These are phyloP conservation scores for sheep (Ovis aries) DNA, from an alignment of 2,113 vertebrate genomes.

Conservation along the genomic window ARS-UI_Ramb_v3.0 NC_056069.1:663001-663500, in stretches of 20 bases:
- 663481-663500: too few relatives aligned
- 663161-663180: neutral
- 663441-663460: too few relatives aligned
- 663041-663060: neutral
- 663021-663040: neutral
- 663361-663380: too few relatives aligned
- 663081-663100: neutral
- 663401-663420: too few relatives aligned
- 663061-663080: rapidly evolving
- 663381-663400: too few relatives aligned
- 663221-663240: neutral
- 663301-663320: too few relatives aligned
- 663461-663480: too few relatives aligned
- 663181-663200: too few relatives aligned
- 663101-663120: neutral
- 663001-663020: neutral
- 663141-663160: rapidly evolving
- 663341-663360: too few relatives aligned
- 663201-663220: neutral
- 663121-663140: neutral
- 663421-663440: too few relatives aligned
- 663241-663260: neutral
- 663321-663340: too few relatives aligned
- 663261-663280: neutral
- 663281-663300: too few relatives aligned